phyloP scores from a whole-genome alignment of 2,797 vertebrate species.

The Phrynocephalus vlangalii region DNA sequence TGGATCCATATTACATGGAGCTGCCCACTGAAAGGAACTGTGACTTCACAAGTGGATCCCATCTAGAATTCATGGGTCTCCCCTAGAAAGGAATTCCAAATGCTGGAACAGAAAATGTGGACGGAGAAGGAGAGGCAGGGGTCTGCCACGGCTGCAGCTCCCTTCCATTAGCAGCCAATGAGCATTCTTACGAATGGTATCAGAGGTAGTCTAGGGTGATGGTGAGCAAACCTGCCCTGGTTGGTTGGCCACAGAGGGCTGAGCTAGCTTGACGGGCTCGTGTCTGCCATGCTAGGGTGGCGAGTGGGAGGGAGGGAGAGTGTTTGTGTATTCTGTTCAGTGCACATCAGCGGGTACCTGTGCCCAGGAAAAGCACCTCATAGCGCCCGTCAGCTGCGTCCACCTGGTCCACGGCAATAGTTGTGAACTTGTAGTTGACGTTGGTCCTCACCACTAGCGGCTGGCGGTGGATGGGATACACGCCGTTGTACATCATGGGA shows the following conservation, averaged over 20 bases:
- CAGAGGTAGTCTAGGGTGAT: background rate
- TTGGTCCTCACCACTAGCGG: constrained; percentile 96
- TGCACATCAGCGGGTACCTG: constrained; percentile 87
- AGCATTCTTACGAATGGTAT: background rate
- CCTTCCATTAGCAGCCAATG: background rate
- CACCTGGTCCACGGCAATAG: constrained; percentile 97
- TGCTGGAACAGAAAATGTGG: background rate
- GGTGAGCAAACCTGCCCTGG: background rate
- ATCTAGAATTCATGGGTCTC: background rate
- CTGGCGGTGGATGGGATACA: constrained; percentile 96
- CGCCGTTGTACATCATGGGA: constrained; percentile 94
- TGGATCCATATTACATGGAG: background rate
- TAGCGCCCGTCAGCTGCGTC: constrained; percentile 96
- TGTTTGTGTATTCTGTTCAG: constrained; percentile 71
- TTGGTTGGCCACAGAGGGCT: too few species aligned
- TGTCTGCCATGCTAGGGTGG: constrained; percentile 53
- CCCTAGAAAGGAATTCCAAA: background rate
- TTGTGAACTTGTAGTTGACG: constrained; percentile 96
- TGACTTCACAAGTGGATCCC: background rate
- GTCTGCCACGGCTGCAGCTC: background rate
- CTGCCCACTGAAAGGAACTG: background rate
- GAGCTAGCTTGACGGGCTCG: background rate
- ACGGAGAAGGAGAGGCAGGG: background rate
- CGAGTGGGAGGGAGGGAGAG: constrained; percentile 22
- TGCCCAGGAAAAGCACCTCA: constrained; percentile 98